A percentile compares a stretch with the other conserved stretches of the same genome.
Conservation (phyloP, 2,797 vertebrate genomes). For the Sebastolobus altivelis region DNA sequence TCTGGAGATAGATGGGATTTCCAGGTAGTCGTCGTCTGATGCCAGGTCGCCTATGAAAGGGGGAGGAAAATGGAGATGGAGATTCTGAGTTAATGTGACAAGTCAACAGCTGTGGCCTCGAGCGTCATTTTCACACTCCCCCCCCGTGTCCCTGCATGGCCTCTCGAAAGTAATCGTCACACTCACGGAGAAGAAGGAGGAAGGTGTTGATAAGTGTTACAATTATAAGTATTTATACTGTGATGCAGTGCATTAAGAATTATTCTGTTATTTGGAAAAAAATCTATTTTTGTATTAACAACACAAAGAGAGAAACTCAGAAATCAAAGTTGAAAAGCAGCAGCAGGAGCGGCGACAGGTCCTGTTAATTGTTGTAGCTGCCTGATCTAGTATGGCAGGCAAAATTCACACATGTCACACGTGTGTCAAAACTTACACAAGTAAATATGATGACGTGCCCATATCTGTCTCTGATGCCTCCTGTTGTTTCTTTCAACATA, state of each 20-base stretch:
- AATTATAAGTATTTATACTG: neutral
- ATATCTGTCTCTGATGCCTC: slow-evolving; percentile 1
- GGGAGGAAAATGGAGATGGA: slow-evolving; percentile 34
- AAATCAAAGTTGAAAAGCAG: slow-evolving; percentile 12
- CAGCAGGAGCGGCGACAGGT: slow-evolving; percentile 1
- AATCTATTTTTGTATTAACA: neutral
- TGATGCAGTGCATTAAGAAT: neutral
- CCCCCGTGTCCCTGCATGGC: neutral
- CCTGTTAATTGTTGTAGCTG: neutral
- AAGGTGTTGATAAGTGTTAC: slow-evolving; percentile 1
- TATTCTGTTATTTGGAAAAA: neutral
- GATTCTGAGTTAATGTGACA: slow-evolving; percentile 46
- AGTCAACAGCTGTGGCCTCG: slow-evolving; percentile 47
- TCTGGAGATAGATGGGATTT: slow-evolving; percentile 84
- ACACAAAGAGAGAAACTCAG: neutral
- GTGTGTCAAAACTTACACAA: slow-evolving; percentile 32
- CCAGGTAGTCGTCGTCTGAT: slow-evolving; percentile 85
- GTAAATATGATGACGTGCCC: slow-evolving; percentile 32
- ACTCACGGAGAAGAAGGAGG: neutral
- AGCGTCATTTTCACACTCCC: slow-evolving; percentile 11
- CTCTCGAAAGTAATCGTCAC: neutral
- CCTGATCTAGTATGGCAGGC: slow-evolving; percentile 13
- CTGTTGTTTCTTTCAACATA: slow-evolving; percentile 23
- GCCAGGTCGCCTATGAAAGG: slow-evolving; percentile 73
- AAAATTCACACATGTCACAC: slow-evolving; percentile 14